A percentile compares a stretch with the other conserved stretches of the same genome.
phyloP scores from a whole-genome alignment of 2,113 vertebrate species.

The Alethe castanea region DNA sequence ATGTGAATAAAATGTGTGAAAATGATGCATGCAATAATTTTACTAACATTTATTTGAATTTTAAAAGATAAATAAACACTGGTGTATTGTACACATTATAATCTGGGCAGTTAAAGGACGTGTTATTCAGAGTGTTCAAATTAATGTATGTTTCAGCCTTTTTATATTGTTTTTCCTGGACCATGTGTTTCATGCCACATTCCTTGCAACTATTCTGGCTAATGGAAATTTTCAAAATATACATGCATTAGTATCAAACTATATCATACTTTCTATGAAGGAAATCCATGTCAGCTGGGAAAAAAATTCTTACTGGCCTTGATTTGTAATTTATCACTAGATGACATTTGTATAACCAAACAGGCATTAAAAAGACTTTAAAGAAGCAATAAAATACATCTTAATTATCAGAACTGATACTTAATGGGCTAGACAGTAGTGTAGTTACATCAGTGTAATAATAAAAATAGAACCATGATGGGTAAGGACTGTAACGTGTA shows the following conservation, averaged over 20 bases:
- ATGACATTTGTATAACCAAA: neutral
- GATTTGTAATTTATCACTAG: neutral
- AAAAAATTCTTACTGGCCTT: neutral
- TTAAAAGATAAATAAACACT: conserved; percentile 32
- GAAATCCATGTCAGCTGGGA: neutral
- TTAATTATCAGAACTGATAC: neutral
- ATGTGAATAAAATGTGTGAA: neutral
- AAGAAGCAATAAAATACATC: neutral
- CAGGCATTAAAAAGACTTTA: neutral
- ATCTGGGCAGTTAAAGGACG: neutral
- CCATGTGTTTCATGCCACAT: neutral
- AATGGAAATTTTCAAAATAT: neutral
- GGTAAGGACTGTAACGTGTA: neutral
- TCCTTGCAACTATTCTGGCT: neutral
- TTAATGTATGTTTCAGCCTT: conserved; percentile 20
- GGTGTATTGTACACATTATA: neutral
- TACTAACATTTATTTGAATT: conserved; percentile 44
- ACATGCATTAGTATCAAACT: neutral
- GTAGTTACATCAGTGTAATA: neutral
- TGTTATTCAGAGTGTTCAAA: conserved; percentile 28
- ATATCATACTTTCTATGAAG: neutral
- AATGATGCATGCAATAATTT: neutral
- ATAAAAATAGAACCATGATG: neutral
- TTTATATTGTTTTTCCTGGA: conserved; percentile 29
- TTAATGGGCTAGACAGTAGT: neutral